Evolutionary conservation across 1,140 invertebrate genomes (phyloP).

Genomic region (Eufriesea mexicana): DNA sequence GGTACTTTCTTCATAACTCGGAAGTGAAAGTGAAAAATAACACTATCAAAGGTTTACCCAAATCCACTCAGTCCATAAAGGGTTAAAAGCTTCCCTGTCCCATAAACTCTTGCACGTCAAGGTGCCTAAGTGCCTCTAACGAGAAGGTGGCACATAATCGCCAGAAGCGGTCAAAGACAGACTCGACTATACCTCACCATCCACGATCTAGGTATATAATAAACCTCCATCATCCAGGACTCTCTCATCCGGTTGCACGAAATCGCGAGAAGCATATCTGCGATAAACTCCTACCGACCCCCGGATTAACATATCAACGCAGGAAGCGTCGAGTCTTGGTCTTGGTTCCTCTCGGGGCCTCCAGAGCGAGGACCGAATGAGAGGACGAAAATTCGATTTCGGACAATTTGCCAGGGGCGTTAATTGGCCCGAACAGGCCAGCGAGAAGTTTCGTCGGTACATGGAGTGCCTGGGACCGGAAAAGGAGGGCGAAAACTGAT

Average conservation of each 20-base stretch:
- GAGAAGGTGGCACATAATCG: slow-evolving; percentile 5
- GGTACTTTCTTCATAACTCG: too few relatives aligned
- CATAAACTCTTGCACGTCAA: slow-evolving; percentile 6
- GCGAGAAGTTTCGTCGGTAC: slow-evolving; percentile 27
- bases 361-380: not conserved
- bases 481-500: slow-evolving; percentile 58
- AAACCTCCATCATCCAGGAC: too few relatives aligned
- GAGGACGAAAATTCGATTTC: slow-evolving; percentile 61
- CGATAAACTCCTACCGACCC: not conserved
- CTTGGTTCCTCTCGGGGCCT: not conserved
- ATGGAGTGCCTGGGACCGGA: slow-evolving; percentile 40
- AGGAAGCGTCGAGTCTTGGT: slow-evolving; percentile 5
- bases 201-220: too few relatives aligned
- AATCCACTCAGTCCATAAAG: too few relatives aligned
- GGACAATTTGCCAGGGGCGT: slow-evolving; percentile 55
- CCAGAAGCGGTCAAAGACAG: too few relatives aligned
- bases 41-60: too few relatives aligned
- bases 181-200: too few relatives aligned
- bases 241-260: not conserved
- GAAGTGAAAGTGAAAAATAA: too few relatives aligned
- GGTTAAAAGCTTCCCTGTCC: too few relatives aligned
- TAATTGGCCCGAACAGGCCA: slow-evolving; percentile 53
- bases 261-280: not conserved
- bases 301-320: not conserved
- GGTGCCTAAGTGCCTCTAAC: not conserved